These are phyloP conservation scores for Phlogophora meticulosa DNA, from an alignment of 2,888 invertebrate species.

Conservation along the genomic window DNA sequence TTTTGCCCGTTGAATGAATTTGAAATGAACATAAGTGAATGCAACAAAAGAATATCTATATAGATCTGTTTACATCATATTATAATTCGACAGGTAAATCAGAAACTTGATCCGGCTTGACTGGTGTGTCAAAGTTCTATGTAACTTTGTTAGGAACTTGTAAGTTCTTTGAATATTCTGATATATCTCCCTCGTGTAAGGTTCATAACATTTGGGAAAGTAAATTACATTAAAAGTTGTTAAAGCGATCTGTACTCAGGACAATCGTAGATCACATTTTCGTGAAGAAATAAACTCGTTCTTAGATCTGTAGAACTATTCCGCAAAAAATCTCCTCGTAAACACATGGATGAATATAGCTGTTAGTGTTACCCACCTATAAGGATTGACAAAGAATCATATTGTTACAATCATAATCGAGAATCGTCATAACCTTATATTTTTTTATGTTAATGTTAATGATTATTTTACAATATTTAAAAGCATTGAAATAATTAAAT, in stretches of 20 bases:
- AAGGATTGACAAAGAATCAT: too few species aligned
- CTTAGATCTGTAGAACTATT: background rate
- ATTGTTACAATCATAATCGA: too few species aligned
- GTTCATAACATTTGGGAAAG: slow-evolving; percentile 14
- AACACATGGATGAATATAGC: too few species aligned
- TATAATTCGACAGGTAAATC: slow-evolving; percentile 5
- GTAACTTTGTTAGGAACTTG: slow-evolving; percentile 26
- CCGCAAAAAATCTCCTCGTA: too few species aligned
- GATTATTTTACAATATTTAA: too few species aligned
- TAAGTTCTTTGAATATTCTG: slow-evolving; percentile 29
- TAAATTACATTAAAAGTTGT: slow-evolving; percentile 39
- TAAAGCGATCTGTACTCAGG: slow-evolving; percentile 16
- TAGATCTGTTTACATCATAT: background rate
- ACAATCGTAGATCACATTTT: slow-evolving; percentile 24
- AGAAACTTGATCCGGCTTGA: slow-evolving; percentile 13
- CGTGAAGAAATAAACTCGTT: background rate
- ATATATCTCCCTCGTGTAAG: slow-evolving; percentile 4
- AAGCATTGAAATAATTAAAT: too few species aligned
- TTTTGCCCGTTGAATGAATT: background rate
- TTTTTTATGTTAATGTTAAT: too few species aligned
- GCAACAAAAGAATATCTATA: background rate
- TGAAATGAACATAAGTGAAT: background rate
- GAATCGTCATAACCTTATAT: too few species aligned
- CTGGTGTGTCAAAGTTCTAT: slow-evolving; percentile 9
- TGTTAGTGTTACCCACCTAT: too few species aligned